These are phyloP conservation scores for Ailurus styani DNA, from an alignment of 2,113 vertebrate genomes.

Conservation along the genomic window DNA sequence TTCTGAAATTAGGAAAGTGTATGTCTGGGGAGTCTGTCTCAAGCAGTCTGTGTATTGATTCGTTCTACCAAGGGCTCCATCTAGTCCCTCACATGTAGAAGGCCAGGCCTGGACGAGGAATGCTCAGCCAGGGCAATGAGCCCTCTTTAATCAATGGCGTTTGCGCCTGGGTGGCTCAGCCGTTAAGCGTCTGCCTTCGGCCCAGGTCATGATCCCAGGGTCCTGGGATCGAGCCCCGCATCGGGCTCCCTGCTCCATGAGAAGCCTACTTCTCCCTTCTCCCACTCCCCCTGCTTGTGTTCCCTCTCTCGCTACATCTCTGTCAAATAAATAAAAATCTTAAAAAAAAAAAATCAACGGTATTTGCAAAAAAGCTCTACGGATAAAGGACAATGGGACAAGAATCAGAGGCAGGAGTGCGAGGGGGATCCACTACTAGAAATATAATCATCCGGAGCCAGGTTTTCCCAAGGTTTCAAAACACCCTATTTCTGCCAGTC, in stretches of 20 bases:
- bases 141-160: not conserved
- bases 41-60: not conserved
- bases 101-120: not conserved
- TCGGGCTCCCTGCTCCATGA: no score
- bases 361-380: not conserved
- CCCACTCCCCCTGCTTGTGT: no score
- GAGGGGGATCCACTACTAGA: not conserved
- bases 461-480: not conserved
- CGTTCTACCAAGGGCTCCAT: not conserved
- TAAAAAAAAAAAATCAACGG: no score
- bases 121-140: not conserved
- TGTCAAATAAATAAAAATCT: no score
- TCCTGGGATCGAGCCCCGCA: no score
- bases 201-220: no score
- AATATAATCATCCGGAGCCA: no score
- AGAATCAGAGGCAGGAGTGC: not conserved
- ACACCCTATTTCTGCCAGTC: not conserved
- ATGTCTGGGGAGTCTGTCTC: not conserved
- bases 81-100: not conserved
- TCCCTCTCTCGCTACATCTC: no score
- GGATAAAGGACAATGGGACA: not conserved
- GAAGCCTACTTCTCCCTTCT: no score
- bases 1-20: not conserved
- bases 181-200: no score
- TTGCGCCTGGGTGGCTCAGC: no score